These are phyloP conservation scores for Julus scandinavius DNA, from an alignment of 2,888 invertebrate genomes.

Conservation along the genomic window DNA sequence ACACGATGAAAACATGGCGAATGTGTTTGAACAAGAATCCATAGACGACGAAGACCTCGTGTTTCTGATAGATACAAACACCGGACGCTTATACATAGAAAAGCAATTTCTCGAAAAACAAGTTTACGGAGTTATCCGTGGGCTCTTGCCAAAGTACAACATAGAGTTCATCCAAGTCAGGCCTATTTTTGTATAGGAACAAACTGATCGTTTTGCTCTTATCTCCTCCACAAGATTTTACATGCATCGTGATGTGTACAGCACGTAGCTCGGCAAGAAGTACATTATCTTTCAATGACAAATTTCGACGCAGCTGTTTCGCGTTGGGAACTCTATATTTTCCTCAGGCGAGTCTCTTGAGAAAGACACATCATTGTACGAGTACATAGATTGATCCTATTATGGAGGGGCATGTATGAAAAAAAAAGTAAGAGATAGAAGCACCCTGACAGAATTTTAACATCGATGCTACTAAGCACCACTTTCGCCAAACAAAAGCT, in stretches of 20 bases:
- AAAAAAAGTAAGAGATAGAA: background rate
- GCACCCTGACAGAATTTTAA: background rate
- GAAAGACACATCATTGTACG: slow-evolving; percentile 47
- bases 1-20: no score
- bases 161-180: background rate
- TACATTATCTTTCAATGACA: slow-evolving; percentile 50
- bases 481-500: slow-evolving; percentile 4
- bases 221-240: slow-evolving; percentile 12
- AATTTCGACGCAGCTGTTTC: slow-evolving; percentile 43
- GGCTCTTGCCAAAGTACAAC: background rate
- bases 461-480: background rate
- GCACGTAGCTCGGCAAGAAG: slow-evolving; percentile 35
- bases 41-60: no score
- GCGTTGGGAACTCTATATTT: slow-evolving; percentile 34
- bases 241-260: slow-evolving; percentile 24
- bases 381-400: slow-evolving; percentile 47
- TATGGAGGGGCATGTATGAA: slow-evolving; percentile 25
- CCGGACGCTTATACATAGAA: background rate
- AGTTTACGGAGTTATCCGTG: background rate
- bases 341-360: slow-evolving; percentile 42
- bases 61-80: no score
- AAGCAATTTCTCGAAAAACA: background rate
- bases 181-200: background rate
- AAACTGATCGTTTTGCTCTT: slow-evolving; percentile 17
- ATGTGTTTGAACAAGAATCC: no score